Evolutionary conservation across 2,888 invertebrate species (phyloP), one percentile per base, ranked within the genome.

Genomic region (Spilarctia lutea): DNA sequence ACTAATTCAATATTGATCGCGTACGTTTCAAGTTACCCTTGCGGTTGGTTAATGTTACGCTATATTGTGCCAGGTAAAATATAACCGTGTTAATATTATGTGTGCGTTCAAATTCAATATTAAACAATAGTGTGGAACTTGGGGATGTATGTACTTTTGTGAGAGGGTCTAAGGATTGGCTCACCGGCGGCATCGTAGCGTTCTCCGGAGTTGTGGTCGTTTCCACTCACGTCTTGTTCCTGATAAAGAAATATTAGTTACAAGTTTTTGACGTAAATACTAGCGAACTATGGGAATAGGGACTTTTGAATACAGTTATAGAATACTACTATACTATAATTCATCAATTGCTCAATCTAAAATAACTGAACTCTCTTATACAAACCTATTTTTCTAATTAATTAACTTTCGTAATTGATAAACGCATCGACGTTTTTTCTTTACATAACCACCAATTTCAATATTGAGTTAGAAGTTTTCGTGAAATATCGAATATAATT

Each of bases 171-270:
- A 30, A 52, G 60, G 75, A 72, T 75, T 33, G 2, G 67, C 93
- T 93, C 90, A 94, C 95, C 94, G 77, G 81, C 88, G 18, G 85
- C 80, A 52, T 93, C 93, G 86, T 90, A 94, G 75, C 87, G 90
- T 74, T 92, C 92, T 35, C 86, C 90, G 4, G 89, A 83, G 78
- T 76, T 87, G 77, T 91, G 91, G 33, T 92, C 92, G 78, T 82
- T 88, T 27, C 88, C 89, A 79, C 85, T 87, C 3, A 86, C 86
- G 71, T 94, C 94, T 87, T 92, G 93, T 73, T 94, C 94, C 94
- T 94, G 74, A 7, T n/a, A n/a, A 75, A 71, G 7, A 11, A 72
- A 63, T n/a, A 13, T 3, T 6, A 18, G 2, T 63, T 18, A 30
- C 8, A 0, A 30, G 30, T 3, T 63, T 63, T 63, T 63, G 18